Percentiles rank a stretch among this genome's conserved stretches.
phyloP scores from a whole-genome alignment of 2,888 invertebrate species.

The Scaptomyza parva region DNA sequence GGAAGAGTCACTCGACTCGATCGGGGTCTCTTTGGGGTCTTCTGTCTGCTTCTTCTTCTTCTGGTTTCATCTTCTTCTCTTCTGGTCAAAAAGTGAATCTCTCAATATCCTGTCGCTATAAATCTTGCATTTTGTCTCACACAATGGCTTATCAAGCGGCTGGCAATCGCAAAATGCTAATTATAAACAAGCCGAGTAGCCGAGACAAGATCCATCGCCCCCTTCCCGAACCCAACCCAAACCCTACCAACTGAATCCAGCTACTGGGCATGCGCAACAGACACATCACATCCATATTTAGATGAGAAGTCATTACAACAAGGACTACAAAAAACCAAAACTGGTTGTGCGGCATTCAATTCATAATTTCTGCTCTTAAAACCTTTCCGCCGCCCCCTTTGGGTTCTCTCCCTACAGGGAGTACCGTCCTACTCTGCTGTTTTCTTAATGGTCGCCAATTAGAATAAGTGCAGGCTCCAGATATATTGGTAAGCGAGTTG shows the following conservation, averaged over 20 bases:
- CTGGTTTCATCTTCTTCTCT: neutral
- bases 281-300: slow-evolving; percentile 47
- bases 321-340: slow-evolving; percentile 40
- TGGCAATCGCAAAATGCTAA: slow-evolving; percentile 79
- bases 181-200: slow-evolving; percentile 70
- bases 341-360: slow-evolving; percentile 38
- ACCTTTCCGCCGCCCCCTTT: neutral
- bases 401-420: neutral
- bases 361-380: slow-evolving; percentile 64
- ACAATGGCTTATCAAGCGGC: slow-evolving; percentile 71
- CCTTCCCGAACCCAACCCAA: neutral
- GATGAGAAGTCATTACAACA: slow-evolving; percentile 56
- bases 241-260: slow-evolving; percentile 6
- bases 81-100: slow-evolving; percentile 56
- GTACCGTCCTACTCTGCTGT: slow-evolving; percentile 13
- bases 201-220: slow-evolving; percentile 6
- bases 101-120: slow-evolving; percentile 81
- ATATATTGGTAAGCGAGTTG: neutral
- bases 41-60: neutral
- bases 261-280: slow-evolving; percentile 76
- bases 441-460: slow-evolving; percentile 73
- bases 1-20: too few species aligned
- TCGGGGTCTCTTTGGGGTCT: neutral
- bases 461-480: slow-evolving; percentile 67
- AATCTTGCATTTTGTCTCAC: slow-evolving; percentile 73